Percentiles rank a stretch among this genome's conserved stretches.
phyloP scores from a whole-genome alignment of 2,888 invertebrate genomes.

The Spilarctia lutea region DNA sequence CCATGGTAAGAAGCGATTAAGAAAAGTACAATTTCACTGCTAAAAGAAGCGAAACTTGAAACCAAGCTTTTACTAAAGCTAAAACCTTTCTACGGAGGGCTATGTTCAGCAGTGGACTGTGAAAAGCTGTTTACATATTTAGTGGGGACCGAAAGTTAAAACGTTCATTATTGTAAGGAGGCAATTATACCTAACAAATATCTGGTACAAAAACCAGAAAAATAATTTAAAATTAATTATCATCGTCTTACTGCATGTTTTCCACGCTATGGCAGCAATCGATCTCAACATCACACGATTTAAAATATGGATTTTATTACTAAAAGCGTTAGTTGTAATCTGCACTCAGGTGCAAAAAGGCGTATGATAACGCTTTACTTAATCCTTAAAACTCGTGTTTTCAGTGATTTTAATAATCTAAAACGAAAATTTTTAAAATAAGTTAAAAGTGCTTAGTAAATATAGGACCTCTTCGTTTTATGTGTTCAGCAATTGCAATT shows the following conservation, averaged over 20 bases:
- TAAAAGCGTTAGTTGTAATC: conserved; percentile 42
- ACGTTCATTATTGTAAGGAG: no score
- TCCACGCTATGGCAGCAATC: conserved; percentile 21
- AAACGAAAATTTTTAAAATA: background rate
- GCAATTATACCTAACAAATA: no score
- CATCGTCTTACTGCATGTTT: conserved; percentile 36
- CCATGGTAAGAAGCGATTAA: no score
- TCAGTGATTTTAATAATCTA: background rate
- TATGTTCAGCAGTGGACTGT: no score
- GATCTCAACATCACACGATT: conserved; percentile 23
- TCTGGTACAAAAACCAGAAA: background rate
- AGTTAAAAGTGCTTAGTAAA: background rate
- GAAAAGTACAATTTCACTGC: no score
- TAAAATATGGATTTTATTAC: conserved; percentile 46
- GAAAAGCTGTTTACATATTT: no score
- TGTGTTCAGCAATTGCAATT: background rate
- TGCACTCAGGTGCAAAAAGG: conserved; percentile 49
- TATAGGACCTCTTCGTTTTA: background rate
- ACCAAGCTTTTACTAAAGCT: no score
- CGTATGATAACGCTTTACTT: conserved; percentile 32
- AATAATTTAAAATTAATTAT: background rate
- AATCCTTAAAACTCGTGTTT: conserved; percentile 16
- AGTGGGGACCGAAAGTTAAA: no score
- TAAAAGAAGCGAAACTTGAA: no score
- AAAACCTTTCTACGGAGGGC: no score